Evolutionary conservation across 2,888 invertebrate genomes (phyloP).

Genomic region (Parochlus steinenii): DNA sequence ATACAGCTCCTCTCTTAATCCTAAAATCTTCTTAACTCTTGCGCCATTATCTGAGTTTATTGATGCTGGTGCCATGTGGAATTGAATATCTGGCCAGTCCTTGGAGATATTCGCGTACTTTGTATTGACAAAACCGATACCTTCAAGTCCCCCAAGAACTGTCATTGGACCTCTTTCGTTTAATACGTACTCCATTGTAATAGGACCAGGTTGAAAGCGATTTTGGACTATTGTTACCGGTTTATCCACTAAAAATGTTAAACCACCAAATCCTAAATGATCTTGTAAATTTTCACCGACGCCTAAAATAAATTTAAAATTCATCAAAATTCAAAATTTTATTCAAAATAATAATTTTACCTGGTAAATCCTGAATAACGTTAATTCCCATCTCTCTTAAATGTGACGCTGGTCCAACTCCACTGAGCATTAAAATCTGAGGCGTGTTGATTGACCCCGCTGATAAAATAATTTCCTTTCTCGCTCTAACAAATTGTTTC

Average conservation of each 20-base stretch:
- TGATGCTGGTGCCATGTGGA: slow-evolving; percentile 84
- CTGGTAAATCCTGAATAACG: slow-evolving; percentile 55
- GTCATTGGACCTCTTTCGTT: slow-evolving; percentile 75
- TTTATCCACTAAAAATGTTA: slow-evolving; percentile 64
- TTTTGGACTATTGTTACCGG: slow-evolving; percentile 71
- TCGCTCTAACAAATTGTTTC: slow-evolving; percentile 50
- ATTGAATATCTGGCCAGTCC: slow-evolving; percentile 76
- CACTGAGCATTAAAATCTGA: slow-evolving; percentile 81
- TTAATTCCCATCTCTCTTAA: slow-evolving; percentile 51
- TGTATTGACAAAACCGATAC: slow-evolving; percentile 73
- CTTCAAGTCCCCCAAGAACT: slow-evolving; percentile 59
- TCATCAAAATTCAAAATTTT: too few relatives aligned
- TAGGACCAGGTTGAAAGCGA: slow-evolving; percentile 56
- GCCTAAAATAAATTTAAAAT: too few relatives aligned
- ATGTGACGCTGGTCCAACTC: slow-evolving; percentile 58
- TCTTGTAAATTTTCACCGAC: slow-evolving; percentile 75
- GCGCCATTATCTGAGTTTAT: slow-evolving; percentile 64
- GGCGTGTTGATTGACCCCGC: slow-evolving; percentile 87
- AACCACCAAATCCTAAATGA: slow-evolving; percentile 46
- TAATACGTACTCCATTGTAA: slow-evolving; percentile 64
- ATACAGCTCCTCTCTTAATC: slow-evolving; percentile 58
- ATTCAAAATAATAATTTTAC: too few relatives aligned
- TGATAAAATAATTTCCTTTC: slow-evolving; percentile 70
- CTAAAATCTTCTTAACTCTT: slow-evolving; percentile 58
- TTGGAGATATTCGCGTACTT: slow-evolving; percentile 61